phyloP scores from a whole-genome alignment of 2,797 vertebrate genomes.

The Cuniculus paca region DNA sequence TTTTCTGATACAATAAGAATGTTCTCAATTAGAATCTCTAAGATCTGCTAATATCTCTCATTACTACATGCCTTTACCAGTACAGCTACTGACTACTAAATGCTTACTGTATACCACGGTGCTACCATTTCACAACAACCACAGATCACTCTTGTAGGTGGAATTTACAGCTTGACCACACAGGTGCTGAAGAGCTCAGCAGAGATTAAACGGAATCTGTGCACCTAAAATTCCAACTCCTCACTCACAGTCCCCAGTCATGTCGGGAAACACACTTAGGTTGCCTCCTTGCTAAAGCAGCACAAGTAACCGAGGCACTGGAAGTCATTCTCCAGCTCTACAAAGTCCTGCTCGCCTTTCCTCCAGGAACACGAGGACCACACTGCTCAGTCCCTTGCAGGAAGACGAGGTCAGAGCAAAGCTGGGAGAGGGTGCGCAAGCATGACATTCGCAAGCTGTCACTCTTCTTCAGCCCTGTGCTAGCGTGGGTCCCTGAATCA shows the following conservation, averaged over 20 bases:
- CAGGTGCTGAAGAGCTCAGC: not conserved
- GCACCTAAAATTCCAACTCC: not conserved
- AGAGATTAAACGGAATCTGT: not conserved
- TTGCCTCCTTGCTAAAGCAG: not conserved
- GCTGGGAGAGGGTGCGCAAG: not conserved
- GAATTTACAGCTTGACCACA: not conserved
- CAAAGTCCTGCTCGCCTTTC: not conserved
- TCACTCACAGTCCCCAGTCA: not conserved
- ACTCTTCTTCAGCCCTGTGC: no score
- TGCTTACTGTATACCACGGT: not conserved
- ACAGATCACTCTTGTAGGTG: not conserved
- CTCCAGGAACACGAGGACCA: not conserved
- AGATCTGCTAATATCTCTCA: not conserved
- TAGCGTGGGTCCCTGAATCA: not conserved
- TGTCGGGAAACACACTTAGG: not conserved
- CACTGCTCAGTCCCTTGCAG: rapidly evolving
- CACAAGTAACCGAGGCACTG: not conserved
- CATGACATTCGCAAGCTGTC: rapidly evolving
- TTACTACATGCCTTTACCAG: not conserved
- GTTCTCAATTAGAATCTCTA: not conserved
- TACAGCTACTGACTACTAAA: not conserved
- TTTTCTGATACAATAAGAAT: not conserved
- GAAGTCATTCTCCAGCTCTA: not conserved
- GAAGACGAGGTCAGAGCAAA: rapidly evolving
- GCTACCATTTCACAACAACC: not conserved